These are phyloP conservation scores for Microtus montanus DNA, from an alignment of 2,113 vertebrate species.

Conservation along the genomic window DNA sequence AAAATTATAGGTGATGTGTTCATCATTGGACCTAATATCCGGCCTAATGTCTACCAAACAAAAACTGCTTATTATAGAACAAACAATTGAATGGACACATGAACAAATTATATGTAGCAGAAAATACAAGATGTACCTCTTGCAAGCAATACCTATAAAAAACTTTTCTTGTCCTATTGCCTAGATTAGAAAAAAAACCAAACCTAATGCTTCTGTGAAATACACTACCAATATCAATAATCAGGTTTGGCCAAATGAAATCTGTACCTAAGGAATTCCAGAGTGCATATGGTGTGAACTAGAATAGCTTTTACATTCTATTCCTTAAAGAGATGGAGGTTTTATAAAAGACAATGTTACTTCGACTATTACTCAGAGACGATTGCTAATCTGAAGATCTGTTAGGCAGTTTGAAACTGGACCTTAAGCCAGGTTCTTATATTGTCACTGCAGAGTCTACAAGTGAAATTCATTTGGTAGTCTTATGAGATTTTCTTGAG, in stretches of 20 bases:
- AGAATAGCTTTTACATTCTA: background rate
- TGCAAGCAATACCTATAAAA: background rate
- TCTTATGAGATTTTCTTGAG: background rate
- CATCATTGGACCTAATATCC: background rate
- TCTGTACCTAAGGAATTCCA: background rate
- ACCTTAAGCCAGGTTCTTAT: background rate
- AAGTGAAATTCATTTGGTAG: background rate
- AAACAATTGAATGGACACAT: background rate
- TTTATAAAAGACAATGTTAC: background rate
- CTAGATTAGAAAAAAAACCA: background rate
- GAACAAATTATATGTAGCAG: background rate
- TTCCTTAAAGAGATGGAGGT: background rate
- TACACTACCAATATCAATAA: background rate
- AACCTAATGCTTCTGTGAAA: background rate
- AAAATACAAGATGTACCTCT: background rate
- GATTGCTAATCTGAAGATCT: background rate
- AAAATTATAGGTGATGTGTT: background rate
- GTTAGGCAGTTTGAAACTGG: background rate
- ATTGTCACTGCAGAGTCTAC: background rate
- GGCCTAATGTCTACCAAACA: background rate
- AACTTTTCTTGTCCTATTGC: background rate
- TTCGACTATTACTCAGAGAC: background rate
- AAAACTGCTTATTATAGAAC: background rate
- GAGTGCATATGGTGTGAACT: background rate
- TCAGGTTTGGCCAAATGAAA: background rate